Base-by-base conservation (phyloP, 2,888 invertebrate genomes). In the Steromphala cineraria region DNA sequence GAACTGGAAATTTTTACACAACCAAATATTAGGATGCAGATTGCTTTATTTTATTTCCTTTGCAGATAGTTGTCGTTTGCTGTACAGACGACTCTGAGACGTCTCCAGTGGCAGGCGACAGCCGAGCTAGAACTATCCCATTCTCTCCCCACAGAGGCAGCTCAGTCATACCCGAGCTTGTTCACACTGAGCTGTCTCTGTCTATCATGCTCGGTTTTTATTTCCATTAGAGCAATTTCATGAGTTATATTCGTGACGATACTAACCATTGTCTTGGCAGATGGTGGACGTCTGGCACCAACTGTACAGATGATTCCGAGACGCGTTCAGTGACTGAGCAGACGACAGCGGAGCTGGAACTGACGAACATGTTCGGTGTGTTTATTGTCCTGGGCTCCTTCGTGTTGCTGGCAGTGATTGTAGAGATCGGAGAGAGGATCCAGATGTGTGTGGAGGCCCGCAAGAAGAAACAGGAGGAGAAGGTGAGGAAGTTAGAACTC, bases 311-410 rank as follows among this genome's bases (percentile, higher is more conserved):
- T 8, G 84, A 83, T 24, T 86, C 85, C 31, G 82, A 84, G n/a
- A 81, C 85, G 0, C 75, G 80, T 31, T 85, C 85, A 2, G 80
- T 82, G 40, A 87, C 81, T 0, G 86, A 89, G 62, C 88, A 88
- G 77, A 84, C 87, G 17, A 89, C 90, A 1, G 89, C 89, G 8
- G 91, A 90, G 78, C 86, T 91, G 56, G 87, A 89, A 76, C 83
- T 91, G 17, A 87, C 88, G 67, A 91, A 90, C 83, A 91, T 90
- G 91, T 87, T 90, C 40, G 91, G 91, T 15, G 90, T 91, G 5
- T 91, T 91, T 77, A 87, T 90, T 21, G 87, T 91, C 19, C 87
- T 91, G 5, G 85, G 83, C 31, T 87, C 85, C 0, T 88, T 87
- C 80, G 84, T 87, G 8, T 83, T 85, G 5, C 79, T 90, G 4